Evolutionary conservation across 2,113 vertebrate genomes (phyloP), one percentile per base, ranked within the genome.

Genomic region (Embiotoca jacksoni): DNA sequence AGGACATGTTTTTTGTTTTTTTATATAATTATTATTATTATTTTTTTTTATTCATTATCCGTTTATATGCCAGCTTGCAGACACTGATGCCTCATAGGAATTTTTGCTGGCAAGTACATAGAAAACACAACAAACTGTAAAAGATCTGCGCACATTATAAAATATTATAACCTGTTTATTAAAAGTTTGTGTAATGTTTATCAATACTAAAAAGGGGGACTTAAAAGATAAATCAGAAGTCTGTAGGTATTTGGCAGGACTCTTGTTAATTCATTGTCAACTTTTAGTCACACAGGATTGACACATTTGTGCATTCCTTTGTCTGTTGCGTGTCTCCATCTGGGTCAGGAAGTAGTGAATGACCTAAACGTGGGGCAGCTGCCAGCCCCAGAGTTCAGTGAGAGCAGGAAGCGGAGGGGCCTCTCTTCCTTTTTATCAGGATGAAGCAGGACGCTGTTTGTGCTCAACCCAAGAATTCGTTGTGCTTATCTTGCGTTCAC

Each of bases 401-500:
- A 70, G 76, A 86, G 72, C 86, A 87, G 92, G 90, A 92, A 90
- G 87, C 86, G 47, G 80, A 81, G 77, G 68, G 81, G 78, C 82
- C 80, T 75, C 69, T 80, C 80, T 83, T 91, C 88, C 87, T 82
- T 91, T 93, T 94, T 94, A 94, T 94, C 93, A 76, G 69, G 81
- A 92, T 91, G 93, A 94, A 94, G 89, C 94, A 94, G 92, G 75
- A 84, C 16, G 72, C 85, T 94, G 91, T 93, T 92, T 92, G 83
- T 73, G 88, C 86, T 83, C 78, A 68, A 68, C 83, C 85, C 72
- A 86, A 89, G 83, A 76, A 90, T 86, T 89, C 85, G 88, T 92
- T 86, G 81, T 84, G 83, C 90, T 93, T 93, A 93, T 94, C 92
- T 91, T 46, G 81, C 61, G 1, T 82, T 90, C 70, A 74, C 79